phyloP scores from a whole-genome alignment of 2,888 invertebrate species.

The Ditylenchus weischeri region DNA sequence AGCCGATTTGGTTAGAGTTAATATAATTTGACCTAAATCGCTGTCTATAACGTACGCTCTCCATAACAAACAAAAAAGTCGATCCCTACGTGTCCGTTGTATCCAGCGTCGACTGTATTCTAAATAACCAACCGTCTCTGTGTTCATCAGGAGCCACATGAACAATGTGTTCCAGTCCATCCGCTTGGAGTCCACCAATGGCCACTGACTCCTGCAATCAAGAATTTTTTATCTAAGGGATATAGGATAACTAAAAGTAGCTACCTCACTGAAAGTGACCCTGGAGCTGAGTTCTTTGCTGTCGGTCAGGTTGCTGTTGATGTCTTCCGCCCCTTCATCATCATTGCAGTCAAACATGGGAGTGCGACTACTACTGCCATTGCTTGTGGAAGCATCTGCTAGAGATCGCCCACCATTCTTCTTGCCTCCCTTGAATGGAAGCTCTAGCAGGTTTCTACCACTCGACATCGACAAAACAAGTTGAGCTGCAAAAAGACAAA shows the following conservation, averaged over 20 bases:
- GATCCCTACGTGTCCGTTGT: too few species aligned
- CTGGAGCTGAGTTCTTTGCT: slow-evolving; percentile 35
- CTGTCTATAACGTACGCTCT: too few species aligned
- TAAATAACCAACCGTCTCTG: background rate
- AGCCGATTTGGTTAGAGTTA: too few species aligned
- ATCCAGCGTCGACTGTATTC: too few species aligned
- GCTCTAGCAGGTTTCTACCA: slow-evolving; percentile 6
- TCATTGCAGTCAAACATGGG: slow-evolving; percentile 4
- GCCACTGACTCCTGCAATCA: slow-evolving; percentile 32
- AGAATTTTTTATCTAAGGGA: too few species aligned
- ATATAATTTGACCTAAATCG: too few species aligned
- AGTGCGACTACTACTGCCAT: background rate
- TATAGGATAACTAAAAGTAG: too few species aligned
- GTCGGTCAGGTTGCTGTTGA: background rate
- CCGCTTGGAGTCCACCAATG: slow-evolving; percentile 16
- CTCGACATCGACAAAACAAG: background rate
- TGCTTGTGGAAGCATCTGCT: too few species aligned
- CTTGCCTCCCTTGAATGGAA: background rate
- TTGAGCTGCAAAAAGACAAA: background rate
- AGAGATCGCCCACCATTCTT: background rate
- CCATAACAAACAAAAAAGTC: too few species aligned
- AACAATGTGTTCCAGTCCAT: background rate
- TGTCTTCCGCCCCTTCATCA: background rate
- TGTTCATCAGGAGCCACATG: slow-evolving; percentile 6
- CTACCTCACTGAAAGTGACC: slow-evolving; percentile 37